Percentiles rank a stretch among this genome's conserved stretches.
These are phyloP conservation scores for Oscheius sp. DNA, from an alignment of 2,888 invertebrate genomes.

Conservation along the genomic window DNA sequence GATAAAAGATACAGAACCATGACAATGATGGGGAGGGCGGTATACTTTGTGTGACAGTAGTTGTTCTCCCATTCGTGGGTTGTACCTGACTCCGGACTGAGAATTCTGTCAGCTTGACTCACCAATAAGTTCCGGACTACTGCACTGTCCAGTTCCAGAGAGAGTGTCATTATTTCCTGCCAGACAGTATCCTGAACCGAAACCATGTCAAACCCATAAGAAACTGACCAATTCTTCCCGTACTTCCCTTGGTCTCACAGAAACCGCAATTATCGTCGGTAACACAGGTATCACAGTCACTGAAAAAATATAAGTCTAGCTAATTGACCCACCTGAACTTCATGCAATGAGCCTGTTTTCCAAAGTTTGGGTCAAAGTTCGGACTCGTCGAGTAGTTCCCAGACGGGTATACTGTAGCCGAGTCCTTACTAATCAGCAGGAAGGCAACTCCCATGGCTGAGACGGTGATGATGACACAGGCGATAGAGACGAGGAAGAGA, in stretches of 20 bases:
- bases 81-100: constrained; percentile 4
- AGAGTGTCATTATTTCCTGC: constrained; percentile 38
- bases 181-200: constrained; percentile 54
- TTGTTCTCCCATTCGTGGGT: constrained; percentile 57
- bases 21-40: constrained; percentile 71
- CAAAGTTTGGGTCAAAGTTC: background rate
- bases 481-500: constrained; percentile 55
- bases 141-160: constrained; percentile 55
- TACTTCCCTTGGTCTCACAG: constrained; percentile 50
- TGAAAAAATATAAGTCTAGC: constrained; percentile 35
- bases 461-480: constrained; percentile 57
- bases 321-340: constrained; percentile 15
- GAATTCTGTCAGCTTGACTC: background rate
- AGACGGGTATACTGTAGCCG: constrained; percentile 34
- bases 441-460: constrained; percentile 65
- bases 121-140: background rate
- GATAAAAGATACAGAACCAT: constrained; percentile 65
- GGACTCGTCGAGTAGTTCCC: constrained; percentile 37
- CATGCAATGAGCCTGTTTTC: constrained; percentile 41
- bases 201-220: background rate
- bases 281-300: constrained; percentile 75
- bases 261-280: constrained; percentile 75
- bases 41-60: constrained; percentile 72
- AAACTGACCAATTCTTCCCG: constrained; percentile 38
- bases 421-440: constrained; percentile 57